These are phyloP conservation scores for Chloebia gouldiae DNA, from an alignment of 2,113 vertebrate species.

Conservation along the genomic window DNA sequence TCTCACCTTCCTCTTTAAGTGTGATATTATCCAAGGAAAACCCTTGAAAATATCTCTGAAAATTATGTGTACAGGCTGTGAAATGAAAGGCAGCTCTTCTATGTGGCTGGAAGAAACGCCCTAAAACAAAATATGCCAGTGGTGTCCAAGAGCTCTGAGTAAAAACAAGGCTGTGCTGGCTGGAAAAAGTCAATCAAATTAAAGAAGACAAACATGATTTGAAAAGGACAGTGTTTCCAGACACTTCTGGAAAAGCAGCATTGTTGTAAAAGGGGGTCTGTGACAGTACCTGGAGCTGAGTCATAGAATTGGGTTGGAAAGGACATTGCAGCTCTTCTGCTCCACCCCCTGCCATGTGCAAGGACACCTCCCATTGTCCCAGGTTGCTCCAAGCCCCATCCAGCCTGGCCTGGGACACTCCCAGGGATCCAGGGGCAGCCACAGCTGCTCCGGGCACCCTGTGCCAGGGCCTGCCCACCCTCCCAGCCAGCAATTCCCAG, in stretches of 20 bases:
- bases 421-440: background rate
- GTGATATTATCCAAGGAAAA: background rate
- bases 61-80: background rate
- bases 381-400: fast-evolving
- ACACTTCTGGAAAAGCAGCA: background rate
- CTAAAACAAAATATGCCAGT: background rate
- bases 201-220: background rate
- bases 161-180: background rate
- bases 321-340: fast-evolving
- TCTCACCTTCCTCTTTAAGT: background rate
- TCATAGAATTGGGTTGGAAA: background rate
- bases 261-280: background rate
- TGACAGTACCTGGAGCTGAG: background rate
- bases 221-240: background rate
- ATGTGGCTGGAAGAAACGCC: background rate
- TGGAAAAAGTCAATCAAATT: background rate
- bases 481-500: background rate
- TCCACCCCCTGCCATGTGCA: background rate
- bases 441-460: background rate
- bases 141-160: background rate
- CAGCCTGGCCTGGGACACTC: background rate
- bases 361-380: fast-evolving
- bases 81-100: background rate
- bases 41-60: background rate
- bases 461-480: background rate